These are phyloP conservation scores for Macrophya alboannulata DNA, from an alignment of 2,888 invertebrate species.

Conservation along the genomic window DNA sequence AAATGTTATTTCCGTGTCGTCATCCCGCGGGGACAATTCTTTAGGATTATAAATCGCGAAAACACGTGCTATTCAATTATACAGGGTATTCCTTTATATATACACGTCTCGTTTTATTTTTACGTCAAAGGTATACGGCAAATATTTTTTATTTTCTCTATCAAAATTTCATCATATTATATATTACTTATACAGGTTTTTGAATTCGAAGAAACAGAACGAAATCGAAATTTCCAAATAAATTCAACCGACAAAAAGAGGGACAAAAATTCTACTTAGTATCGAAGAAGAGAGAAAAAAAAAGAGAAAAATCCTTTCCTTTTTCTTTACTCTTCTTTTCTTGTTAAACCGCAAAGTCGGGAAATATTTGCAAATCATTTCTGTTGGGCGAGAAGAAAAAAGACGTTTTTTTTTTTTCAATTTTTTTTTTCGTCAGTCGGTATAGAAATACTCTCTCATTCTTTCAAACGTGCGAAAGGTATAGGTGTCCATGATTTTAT, in stretches of 20 bases:
- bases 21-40: background rate
- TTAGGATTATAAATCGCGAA: background rate
- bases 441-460: background rate
- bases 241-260: too few species aligned
- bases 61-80: conserved; percentile 1
- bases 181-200: background rate
- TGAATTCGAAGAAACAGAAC: background rate
- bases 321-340: too few species aligned
- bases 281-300: too few species aligned
- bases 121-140: background rate
- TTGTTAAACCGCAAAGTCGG: background rate
- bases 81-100: background rate
- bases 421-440: background rate
- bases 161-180: background rate
- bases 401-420: background rate
- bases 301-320: background rate
- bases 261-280: background rate
- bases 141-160: background rate
- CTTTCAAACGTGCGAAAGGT: background rate
- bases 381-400: background rate
- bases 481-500: background rate
- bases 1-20: conserved; percentile 45
- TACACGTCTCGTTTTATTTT: background rate
- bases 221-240: background rate
- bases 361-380: background rate